Evolutionary conservation across 2,797 vertebrate species (phyloP).

Genomic region (Lutjanus campechanus): DNA sequence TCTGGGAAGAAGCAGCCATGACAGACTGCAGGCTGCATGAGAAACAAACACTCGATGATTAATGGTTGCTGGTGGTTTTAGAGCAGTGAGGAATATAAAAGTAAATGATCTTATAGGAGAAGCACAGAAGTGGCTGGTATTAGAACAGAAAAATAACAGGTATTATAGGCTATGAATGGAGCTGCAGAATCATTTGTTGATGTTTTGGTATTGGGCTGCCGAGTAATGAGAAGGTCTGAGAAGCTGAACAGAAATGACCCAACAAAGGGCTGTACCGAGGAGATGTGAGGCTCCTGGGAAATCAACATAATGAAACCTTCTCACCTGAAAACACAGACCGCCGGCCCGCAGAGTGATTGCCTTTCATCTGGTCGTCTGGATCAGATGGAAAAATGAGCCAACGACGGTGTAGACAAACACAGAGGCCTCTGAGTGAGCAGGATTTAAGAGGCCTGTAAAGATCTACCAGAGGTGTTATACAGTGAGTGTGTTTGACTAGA

Average conservation of each 20-base stretch:
- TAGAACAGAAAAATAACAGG: constrained; percentile 15
- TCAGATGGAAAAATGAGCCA: constrained; percentile 26
- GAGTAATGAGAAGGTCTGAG: constrained; percentile 48
- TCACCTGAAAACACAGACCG: constrained; percentile 38
- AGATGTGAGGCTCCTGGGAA: constrained; percentile 62
- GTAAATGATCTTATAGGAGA: constrained; percentile 12
- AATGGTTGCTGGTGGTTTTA: constrained; percentile 9
- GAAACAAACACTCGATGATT: constrained; percentile 33
- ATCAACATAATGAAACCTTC: constrained; percentile 48
- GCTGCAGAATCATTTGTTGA: constrained; percentile 35
- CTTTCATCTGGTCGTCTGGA: constrained; percentile 17
- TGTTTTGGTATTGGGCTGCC: constrained; percentile 35
- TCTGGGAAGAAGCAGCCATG: constrained; percentile 46
- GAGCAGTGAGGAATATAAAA: constrained; percentile 16
- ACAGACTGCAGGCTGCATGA: constrained; percentile 25
- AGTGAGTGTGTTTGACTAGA: neutral
- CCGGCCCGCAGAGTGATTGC: constrained; percentile 7
- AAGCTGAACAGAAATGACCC: constrained; percentile 39
- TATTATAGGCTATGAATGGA: constrained; percentile 14
- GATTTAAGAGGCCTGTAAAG: constrained; percentile 38
- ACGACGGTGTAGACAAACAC: neutral
- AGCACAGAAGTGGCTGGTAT: constrained; percentile 5
- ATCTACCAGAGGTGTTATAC: neutral
- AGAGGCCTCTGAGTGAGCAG: neutral
- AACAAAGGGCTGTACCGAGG: constrained; percentile 23